Percentiles rank a stretch among this genome's conserved stretches.
These are phyloP conservation scores for Coleophora deauratella DNA, from an alignment of 2,888 invertebrate genomes.

Conservation along the genomic window DNA sequence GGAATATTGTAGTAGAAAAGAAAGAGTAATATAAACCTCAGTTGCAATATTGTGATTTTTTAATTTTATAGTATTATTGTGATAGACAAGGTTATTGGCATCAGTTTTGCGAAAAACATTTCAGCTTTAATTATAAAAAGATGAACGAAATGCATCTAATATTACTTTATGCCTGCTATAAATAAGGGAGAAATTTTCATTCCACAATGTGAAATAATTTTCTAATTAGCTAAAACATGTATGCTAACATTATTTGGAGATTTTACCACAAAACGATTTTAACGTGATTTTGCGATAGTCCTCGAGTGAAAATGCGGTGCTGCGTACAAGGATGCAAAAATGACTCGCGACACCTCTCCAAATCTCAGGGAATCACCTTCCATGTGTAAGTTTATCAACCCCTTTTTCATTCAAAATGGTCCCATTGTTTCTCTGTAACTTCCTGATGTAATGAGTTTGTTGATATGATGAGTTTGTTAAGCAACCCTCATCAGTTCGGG, in stretches of 20 bases:
- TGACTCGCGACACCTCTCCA: conserved; percentile 44
- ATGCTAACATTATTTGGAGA: background rate
- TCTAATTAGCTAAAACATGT: no score
- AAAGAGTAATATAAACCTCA: conserved; percentile 1
- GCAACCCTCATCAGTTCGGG: no score
- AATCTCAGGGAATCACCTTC: conserved; percentile 53
- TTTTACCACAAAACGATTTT: background rate
- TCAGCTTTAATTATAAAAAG: background rate
- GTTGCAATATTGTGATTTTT: background rate
- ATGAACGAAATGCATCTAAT: background rate
- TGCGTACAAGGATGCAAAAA: conserved; percentile 51
- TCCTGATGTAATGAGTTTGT: background rate
- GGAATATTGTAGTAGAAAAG: background rate
- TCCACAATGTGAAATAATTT: background rate
- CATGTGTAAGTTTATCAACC: conserved; percentile 43
- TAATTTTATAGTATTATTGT: background rate
- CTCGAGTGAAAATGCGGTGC: conserved; percentile 42
- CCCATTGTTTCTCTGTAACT: background rate
- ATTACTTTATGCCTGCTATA: background rate
- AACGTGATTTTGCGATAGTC: background rate
- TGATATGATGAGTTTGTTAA: background rate
- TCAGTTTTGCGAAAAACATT: background rate
- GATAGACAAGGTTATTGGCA: conserved; percentile 5
- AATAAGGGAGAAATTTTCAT: background rate
- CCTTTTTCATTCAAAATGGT: background rate